Evolutionary conservation across 30 jellyfish, hydroid and myxozoan genomes (phyloP).

Genomic region (Pelagia noctiluca): DNA sequence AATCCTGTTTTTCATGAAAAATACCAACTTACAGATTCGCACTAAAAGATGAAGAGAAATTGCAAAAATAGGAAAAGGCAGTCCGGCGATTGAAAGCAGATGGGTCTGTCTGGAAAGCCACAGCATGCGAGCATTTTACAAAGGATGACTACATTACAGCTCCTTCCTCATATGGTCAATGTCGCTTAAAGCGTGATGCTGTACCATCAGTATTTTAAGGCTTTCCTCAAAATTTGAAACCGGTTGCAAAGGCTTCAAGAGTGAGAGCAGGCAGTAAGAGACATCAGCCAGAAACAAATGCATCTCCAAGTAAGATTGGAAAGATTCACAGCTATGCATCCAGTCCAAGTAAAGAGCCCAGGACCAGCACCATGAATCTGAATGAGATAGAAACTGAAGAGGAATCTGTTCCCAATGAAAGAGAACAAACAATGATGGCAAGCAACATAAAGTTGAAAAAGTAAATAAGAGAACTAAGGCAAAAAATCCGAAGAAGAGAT

Average conservation of each 20-base stretch:
- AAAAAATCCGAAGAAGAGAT: slow-evolving; percentile 2
- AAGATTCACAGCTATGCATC: slow-evolving; percentile 13
- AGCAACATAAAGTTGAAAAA: background rate
- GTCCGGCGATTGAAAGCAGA: slow-evolving; percentile 12
- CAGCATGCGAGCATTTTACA: slow-evolving; percentile 33
- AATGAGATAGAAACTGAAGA: background rate
- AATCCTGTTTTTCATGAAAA: too few species aligned
- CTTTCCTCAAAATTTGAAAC: background rate
- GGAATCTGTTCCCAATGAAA: background rate
- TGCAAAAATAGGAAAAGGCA: slow-evolving; percentile 36
- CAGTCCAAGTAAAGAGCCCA: background rate
- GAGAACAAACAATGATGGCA: background rate
- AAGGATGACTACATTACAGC: slow-evolving; percentile 19
- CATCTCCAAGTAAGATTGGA: slow-evolving; percentile 8
- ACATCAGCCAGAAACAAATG: background rate
- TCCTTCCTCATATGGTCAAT: background rate
- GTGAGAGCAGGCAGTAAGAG: slow-evolving; percentile 11
- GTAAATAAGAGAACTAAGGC: background rate
- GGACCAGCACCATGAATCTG: background rate
- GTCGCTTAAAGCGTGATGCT: slow-evolving; percentile 17
- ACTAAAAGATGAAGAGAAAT: slow-evolving; percentile 7
- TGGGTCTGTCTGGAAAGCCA: slow-evolving; percentile 22
- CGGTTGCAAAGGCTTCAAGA: background rate
- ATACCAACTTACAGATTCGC: slow-evolving; percentile 30
- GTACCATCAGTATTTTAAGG: slow-evolving; percentile 12